Conservation (phyloP, 1,140 invertebrate species). For the Dendrolimus kikuchii region DNA sequence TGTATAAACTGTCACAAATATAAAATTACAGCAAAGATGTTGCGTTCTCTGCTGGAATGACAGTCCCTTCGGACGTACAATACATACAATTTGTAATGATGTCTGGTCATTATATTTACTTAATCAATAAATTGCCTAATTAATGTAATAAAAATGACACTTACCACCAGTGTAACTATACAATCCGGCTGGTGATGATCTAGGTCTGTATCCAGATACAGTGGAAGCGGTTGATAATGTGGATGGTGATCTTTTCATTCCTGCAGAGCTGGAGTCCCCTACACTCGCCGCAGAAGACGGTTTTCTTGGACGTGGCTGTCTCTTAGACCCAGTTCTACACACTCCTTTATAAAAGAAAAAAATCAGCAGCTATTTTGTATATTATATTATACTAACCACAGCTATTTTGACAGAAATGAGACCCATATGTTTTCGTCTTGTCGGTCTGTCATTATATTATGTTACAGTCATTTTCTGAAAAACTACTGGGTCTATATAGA, state of each 20-base stretch:
- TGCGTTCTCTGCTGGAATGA: no score
- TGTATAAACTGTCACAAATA: no score
- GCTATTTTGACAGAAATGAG: no score
- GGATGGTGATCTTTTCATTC: conserved; percentile 58
- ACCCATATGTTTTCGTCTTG: no score
- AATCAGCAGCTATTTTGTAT: neutral
- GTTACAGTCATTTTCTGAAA: no score
- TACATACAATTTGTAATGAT: no score
- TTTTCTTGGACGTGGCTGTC: conserved; percentile 61
- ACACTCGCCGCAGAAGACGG: conserved; percentile 37
- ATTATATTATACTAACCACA: conserved; percentile 19
- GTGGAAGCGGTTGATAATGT: conserved; percentile 74
- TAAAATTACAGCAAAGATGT: no score
- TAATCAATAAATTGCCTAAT: no score
- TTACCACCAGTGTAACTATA: conserved; percentile 80
- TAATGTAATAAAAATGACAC: neutral
- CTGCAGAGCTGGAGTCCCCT: conserved; percentile 19
- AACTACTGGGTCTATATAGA: no score
- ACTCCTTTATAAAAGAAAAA: conserved; percentile 47
- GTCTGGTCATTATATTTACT: no score
- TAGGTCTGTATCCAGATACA: conserved; percentile 74
- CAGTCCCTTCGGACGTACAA: no score
- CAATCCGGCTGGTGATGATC: conserved; percentile 81
- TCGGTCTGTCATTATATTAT: no score
- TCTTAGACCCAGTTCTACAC: conserved; percentile 73